Base-by-base conservation (phyloP, 2,888 invertebrate genomes). In the Sylvicola fuscatus region DNA sequence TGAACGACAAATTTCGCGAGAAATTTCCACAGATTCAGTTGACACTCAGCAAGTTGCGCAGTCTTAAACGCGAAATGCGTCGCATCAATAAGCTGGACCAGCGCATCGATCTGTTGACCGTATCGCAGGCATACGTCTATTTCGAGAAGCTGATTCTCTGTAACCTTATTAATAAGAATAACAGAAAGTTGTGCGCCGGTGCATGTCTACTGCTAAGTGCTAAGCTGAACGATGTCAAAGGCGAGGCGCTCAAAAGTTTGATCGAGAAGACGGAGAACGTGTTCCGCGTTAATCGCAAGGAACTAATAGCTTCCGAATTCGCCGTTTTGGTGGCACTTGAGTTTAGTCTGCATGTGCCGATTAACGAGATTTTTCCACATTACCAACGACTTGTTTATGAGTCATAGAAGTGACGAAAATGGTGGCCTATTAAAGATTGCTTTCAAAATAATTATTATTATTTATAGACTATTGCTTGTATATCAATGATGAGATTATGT, bases 121-220 rank as follows among this genome's bases (percentile, higher is more conserved):
- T 97, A 13, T 93, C 97, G 13, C 90, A 92, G 55, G 84, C 93
- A 0, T 95, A 90, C 53, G 95, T 95, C n/a, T 97, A 90, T 61
- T 97, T 95, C 58, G 97, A 98, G 57, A 92, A 92, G 55, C 64
- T 97, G 37, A 90, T 97, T 45, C 65, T 93, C 35, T 81, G 82
- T 44, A 81, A 83, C 51, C 64, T 92, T 40, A 86, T 97, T 35
- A 92, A 89, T 50, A 98, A 97, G 59, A 78, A 77, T 52, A 97
- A 97, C 53, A 70, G 97, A 32, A 97, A 95, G 60, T 63, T 92
- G 39, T 92, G 92, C 54, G 93, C 95, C 12, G 95, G 90, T 29
- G 90, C 93, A 11, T 90, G 93, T 56, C 65, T 98, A 37, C 61
- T 97, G 39, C 64, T 98, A 11, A 86, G 95, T 27, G 90, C 95